Evolutionary conservation across 2,888 invertebrate genomes (phyloP), one percentile per base, ranked within the genome.

Genomic region (Criorhina ranunculi): DNA sequence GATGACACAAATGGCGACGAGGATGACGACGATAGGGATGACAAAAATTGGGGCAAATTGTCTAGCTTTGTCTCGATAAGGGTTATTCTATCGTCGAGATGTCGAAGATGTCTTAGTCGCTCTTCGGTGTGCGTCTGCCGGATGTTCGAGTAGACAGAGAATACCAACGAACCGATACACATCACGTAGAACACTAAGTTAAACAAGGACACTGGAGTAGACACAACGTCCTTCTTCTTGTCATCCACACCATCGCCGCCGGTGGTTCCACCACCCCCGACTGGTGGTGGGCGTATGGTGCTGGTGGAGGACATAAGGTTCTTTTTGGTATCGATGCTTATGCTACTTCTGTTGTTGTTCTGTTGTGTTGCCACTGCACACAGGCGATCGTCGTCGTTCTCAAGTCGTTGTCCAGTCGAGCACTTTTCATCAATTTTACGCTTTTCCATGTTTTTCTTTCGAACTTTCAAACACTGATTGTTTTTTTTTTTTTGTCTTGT

Each of bases 91-190:
- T 91, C 92, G 85, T 92, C 91, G 79, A 92, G 88, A 86, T 91
- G 90, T 79, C 90, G 89, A 72, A 91, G 87, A 86, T 90, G 90
- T 76, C 89, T 88, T 85, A 92, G 80, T 53, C 90, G 89, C 55
- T 91, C 90, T 86, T 92, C 92, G 66, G 89, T 87, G 75, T 90
- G 90, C 70, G 90, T 89, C 87, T 92, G 92, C 66, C 91, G 90
- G 87, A 90, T 89, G 80, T 90, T 91, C 82, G 90, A 89, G 79
- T 92, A 92, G 35, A 92, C 86, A 3, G 92, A 90, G 73, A 92
- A 90, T 75, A 89, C 91, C 88, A 92, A 89, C 72, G 91, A 91
- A 87, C 90, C 90, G 87, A 91, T 88, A 88, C 91, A 91, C 87
- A 92, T 88, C 88, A 91, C 89, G 87, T 91, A 92, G 88, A 91